These are phyloP conservation scores for Bubo blakistoni DNA, from an alignment of 2,113 vertebrate genomes.

Conservation along the genomic window DNA sequence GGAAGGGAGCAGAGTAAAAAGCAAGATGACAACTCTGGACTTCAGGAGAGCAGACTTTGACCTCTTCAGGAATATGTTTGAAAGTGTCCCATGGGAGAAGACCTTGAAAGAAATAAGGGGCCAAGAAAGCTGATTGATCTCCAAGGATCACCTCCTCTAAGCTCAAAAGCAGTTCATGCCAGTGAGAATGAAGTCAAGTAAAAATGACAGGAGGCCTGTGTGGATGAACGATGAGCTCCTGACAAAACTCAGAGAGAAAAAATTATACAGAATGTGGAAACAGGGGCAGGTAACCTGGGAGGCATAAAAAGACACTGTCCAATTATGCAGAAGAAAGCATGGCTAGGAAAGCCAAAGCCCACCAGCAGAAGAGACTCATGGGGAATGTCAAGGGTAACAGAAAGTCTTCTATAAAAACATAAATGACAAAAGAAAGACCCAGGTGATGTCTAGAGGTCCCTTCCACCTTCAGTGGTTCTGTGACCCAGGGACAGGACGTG, in stretches of 20 bases:
- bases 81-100: background rate
- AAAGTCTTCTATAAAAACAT: background rate
- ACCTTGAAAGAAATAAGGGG: background rate
- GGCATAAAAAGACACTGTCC: background rate
- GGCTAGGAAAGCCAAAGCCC: background rate
- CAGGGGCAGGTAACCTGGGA: background rate
- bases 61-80: background rate
- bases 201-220: background rate
- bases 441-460: no score
- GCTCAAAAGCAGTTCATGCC: background rate
- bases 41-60: background rate
- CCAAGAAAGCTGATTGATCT: background rate
- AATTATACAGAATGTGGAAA: background rate
- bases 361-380: background rate
- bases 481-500: background rate
- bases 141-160: background rate
- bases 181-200: background rate
- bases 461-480: no score
- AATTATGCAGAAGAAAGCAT: background rate
- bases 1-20: background rate
- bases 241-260: background rate
- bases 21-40: background rate
- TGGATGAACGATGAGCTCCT: background rate
- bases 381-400: background rate
- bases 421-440: background rate